These are phyloP conservation scores for Hypomesus transpacificus DNA, from an alignment of 2,113 vertebrate species.

Conservation along the genomic window DNA sequence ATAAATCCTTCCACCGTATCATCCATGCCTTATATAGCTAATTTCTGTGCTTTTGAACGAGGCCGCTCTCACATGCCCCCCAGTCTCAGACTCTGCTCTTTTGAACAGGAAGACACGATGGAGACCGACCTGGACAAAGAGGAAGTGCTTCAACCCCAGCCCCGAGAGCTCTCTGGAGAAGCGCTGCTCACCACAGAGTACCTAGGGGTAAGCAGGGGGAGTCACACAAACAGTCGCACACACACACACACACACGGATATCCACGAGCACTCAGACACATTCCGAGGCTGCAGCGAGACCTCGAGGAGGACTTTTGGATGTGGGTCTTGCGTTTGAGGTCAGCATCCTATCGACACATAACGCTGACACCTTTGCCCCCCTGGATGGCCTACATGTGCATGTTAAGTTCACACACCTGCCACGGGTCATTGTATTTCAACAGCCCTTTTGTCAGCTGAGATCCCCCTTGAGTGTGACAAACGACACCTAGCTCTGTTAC, in stretches of 20 bases:
- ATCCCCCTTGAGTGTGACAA: neutral
- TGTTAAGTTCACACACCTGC: too few relatives aligned
- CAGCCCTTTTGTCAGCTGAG: constrained; percentile 1
- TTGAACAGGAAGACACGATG: constrained; percentile 77
- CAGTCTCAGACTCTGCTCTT: neutral
- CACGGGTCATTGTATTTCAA: too few relatives aligned
- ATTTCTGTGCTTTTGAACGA: too few relatives aligned
- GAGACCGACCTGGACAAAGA: constrained; percentile 88
- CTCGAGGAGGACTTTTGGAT: too few relatives aligned
- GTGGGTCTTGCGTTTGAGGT: too few relatives aligned
- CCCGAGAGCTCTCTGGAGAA: constrained; percentile 88
- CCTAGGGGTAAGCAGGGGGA: constrained; percentile 79
- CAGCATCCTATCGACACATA: too few relatives aligned
- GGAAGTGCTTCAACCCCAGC: constrained; percentile 83
- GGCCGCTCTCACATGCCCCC: too few relatives aligned
- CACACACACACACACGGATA: neutral
- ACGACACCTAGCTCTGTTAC: neutral
- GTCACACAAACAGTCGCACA: neutral
- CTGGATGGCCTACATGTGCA: too few relatives aligned
- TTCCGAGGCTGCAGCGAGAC: neutral
- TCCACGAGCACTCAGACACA: neutral
- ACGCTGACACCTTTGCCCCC: too few relatives aligned
- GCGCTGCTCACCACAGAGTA: constrained; percentile 92
- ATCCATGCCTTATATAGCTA: too few relatives aligned
- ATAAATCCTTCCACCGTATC: too few relatives aligned